Conservation (phyloP, 2,888 invertebrate species). For the Saturnia pavonia region DNA sequence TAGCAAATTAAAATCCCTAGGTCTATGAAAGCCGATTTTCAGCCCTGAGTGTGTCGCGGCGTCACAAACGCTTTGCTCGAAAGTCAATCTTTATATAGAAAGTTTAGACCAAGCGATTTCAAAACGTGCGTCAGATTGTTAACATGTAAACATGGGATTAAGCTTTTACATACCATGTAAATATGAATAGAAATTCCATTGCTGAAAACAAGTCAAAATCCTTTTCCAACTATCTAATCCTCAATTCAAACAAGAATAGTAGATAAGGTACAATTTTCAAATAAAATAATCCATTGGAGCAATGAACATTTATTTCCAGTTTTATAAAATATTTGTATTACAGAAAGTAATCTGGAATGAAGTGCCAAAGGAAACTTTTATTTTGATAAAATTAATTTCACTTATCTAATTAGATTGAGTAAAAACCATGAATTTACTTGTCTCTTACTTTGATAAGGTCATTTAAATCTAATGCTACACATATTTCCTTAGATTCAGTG, state of each 20-base stretch:
- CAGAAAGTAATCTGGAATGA: constrained; percentile 77
- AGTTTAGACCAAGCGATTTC: no score
- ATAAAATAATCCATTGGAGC: constrained; percentile 42
- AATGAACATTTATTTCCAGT: constrained; percentile 75
- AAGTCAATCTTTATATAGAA: no score
- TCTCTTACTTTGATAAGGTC: constrained; percentile 80
- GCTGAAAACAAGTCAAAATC: not conserved
- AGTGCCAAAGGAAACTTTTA: constrained; percentile 67
- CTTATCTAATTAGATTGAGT: constrained; percentile 74
- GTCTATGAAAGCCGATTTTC: no score
- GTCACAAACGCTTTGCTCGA: no score
- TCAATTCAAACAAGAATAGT: not conserved
- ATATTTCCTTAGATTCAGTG: constrained; percentile 79
- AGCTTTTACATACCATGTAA: no score
- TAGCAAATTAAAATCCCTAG: no score
- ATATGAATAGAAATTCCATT: no score
- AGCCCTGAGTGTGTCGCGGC: no score
- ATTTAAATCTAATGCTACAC: constrained; percentile 79
- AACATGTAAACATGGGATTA: no score
- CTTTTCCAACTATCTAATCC: not conserved
- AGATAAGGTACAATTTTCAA: constrained; percentile 1
- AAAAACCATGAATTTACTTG: constrained; percentile 70
- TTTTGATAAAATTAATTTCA: constrained; percentile 66
- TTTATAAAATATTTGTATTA: constrained; percentile 72
- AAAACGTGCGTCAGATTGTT: no score